Evolutionary conservation across 2,888 invertebrate genomes (phyloP), one percentile per base, ranked within the genome.

Genomic region (Seira sanloemensis): DNA sequence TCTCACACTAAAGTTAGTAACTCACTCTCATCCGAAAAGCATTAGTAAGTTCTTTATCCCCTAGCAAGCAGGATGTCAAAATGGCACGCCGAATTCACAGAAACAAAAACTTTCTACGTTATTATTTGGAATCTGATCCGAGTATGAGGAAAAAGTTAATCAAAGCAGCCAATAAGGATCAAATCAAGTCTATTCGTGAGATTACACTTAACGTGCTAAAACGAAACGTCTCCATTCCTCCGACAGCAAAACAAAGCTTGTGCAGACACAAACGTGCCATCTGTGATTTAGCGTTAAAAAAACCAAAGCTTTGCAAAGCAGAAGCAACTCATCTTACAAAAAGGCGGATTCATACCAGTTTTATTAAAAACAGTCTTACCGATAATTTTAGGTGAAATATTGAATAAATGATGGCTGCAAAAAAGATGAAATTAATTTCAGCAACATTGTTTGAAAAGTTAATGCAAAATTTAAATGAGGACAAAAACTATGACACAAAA

Each of bases 301-400:
- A 78, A 65, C 0, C 16, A 50, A n/a, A 21, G 62, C 1, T 21
- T 62, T 21, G 2, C 0, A 19, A 65, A 65, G n/a, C n/a, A 46
- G 7, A 72, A 19, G 72, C 50, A n/a, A 18, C 12, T 66, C 0
- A 18, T 78, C 0, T 19, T 62, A 4, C 78, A 78, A 18, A 54
- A 69, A 58, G 78, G 78, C 1, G 72, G 69, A 1, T 37, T 78
- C 46, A 24, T 78, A 5, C 78, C 72, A 25, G 1, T 62, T 1
- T 16, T 78, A 67, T 18, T 78, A 4, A 1, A 16, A 26, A 37
- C 78, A 1, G 72, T 72, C 18, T 21, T 78, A 7, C 65, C 72
- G 12, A 1, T n/a, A n/a, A n/a, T n/a, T n/a, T n/a, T n/a, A n/a
- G n/a, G n/a, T n/a, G n/a, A n/a, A n/a, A n/a, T n/a, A 37, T 37